Percentiles rank a stretch among this genome's conserved stretches.
phyloP scores from a whole-genome alignment of 2,113 vertebrate genomes.

The Tricholaema leucomelas region DNA sequence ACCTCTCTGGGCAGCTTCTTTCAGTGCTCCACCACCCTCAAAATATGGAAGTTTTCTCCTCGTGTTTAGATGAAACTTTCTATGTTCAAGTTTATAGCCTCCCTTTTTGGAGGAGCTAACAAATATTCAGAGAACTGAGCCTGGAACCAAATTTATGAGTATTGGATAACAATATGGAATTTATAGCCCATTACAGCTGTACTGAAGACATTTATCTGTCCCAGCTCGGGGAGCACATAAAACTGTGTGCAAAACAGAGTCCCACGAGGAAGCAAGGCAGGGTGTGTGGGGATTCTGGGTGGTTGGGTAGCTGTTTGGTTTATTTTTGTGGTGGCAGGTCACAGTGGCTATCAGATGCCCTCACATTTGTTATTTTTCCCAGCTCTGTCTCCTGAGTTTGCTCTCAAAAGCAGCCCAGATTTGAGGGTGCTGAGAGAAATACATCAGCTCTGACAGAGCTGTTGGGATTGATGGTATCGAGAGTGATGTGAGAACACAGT shows the following conservation, averaged over 20 bases:
- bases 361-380: constrained; percentile 11
- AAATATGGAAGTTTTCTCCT: no score
- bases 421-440: not conserved
- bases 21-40: no score
- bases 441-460: not conserved
- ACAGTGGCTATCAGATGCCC: not conserved
- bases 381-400: not conserved
- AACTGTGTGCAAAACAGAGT: not conserved
- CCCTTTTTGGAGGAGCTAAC: not conserved
- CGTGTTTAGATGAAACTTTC: no score
- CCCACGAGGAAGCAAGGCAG: not conserved
- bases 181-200: not conserved
- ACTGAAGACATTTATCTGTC: not conserved
- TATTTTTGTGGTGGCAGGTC: not conserved
- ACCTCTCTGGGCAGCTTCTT: no score
- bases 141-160: not conserved
- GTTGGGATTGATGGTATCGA: not conserved
- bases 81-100: not conserved
- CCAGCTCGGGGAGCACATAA: not conserved
- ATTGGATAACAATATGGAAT: not conserved
- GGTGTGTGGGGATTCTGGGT: not conserved
- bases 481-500: not conserved
- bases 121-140: not conserved
- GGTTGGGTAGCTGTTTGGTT: not conserved
- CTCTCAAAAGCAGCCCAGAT: not conserved